Percentiles rank a stretch among this genome's conserved stretches.
These are phyloP conservation scores for Apodemus speciosus DNA, from an alignment of 2,113 vertebrate genomes.

Conservation along the genomic window DNA sequence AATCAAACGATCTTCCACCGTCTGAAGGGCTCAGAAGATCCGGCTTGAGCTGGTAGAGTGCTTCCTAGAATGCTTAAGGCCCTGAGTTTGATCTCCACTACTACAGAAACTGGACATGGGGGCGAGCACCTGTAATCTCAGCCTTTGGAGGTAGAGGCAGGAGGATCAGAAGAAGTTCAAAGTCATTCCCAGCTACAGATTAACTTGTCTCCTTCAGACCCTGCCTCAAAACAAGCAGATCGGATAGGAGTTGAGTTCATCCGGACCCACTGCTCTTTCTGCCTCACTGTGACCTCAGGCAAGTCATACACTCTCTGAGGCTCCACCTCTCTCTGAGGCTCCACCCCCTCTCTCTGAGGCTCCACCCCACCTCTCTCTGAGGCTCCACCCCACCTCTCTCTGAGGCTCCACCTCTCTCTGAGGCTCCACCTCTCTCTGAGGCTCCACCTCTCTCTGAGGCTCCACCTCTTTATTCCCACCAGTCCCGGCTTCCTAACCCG, in stretches of 20 bases:
- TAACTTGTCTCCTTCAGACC: not conserved
- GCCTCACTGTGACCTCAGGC: not conserved
- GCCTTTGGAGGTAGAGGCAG: not conserved
- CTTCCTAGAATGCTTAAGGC: not conserved
- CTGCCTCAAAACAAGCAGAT: not conserved
- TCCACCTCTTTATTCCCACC: not conserved
- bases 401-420: too few relatives aligned
- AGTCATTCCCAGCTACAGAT: not conserved
- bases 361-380: too few relatives aligned
- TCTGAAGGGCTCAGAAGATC: not conserved
- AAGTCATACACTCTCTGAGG: not conserved
- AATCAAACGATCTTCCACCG: not conserved
- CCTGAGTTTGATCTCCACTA: not conserved
- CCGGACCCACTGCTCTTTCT: not conserved
- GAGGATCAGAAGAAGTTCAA: not conserved
- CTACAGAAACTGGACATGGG: not conserved
- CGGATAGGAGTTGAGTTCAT: not conserved
- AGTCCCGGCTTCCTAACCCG: not conserved
- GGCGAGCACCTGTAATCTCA: not conserved
- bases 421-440: too few relatives aligned
- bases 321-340: not conserved
- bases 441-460: conserved; percentile 18
- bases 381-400: too few relatives aligned
- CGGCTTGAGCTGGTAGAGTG: not conserved
- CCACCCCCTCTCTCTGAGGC: too few relatives aligned